phyloP scores from a whole-genome alignment of 2,888 invertebrate species.

The Phalera bucephala region DNA sequence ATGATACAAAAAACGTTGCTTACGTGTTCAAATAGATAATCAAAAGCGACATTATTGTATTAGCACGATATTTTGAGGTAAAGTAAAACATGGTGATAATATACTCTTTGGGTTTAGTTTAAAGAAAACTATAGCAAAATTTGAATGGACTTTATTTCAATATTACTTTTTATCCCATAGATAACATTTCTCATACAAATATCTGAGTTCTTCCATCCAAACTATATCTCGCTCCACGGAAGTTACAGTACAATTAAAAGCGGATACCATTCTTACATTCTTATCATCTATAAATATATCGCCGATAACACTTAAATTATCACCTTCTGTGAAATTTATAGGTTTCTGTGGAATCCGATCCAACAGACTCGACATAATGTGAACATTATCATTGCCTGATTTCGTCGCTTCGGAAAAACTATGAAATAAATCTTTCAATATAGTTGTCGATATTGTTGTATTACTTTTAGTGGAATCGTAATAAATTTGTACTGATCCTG shows the following conservation, averaged over 20 bases:
- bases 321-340: constrained; percentile 51
- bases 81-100: too few species aligned
- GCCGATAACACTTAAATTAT: constrained; percentile 56
- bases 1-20: too few species aligned
- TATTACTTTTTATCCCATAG: constrained; percentile 34
- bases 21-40: too few species aligned
- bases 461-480: constrained; percentile 59
- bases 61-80: too few species aligned
- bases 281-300: constrained; percentile 68
- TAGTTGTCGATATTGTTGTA: constrained; percentile 34
- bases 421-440: constrained; percentile 45
- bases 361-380: constrained; percentile 57
- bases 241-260: constrained; percentile 53
- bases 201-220: constrained; percentile 70
- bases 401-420: constrained; percentile 46
- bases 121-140: too few species aligned
- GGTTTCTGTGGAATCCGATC: constrained; percentile 46
- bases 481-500: constrained; percentile 64
- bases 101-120: too few species aligned
- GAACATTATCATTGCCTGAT: constrained; percentile 49
- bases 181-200: constrained; percentile 71
- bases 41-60: too few species aligned
- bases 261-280: constrained; percentile 60
- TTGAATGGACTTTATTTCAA: background rate
- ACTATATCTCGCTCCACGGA: constrained; percentile 60